Evolutionary conservation across 2,888 invertebrate species (phyloP), one percentile per base, ranked within the genome.

Genomic region (Leptopilina syphax): DNA sequence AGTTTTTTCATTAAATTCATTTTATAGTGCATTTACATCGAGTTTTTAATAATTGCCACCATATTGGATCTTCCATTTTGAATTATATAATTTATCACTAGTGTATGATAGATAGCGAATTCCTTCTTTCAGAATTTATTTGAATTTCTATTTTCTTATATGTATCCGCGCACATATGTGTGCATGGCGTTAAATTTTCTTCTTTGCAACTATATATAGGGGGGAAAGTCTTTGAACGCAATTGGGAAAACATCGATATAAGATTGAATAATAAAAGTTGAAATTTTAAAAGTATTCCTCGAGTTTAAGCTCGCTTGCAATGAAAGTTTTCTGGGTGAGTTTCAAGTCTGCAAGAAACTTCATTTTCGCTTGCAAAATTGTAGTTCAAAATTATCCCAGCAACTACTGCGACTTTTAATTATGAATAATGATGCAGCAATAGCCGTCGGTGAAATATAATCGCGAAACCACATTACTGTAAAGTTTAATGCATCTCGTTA

Each of bases 401-500:
- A 78, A 76, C 79, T 77, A 70, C 77, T 79, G 78, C 78, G 81
- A 81, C 82, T 82, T 82, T 82, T 81, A 80, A 82, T 82, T 81
- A 79, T 82, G 82, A 82, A 81, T 82, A 82, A 82, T 77, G 79
- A 80, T 77, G 60, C 76, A 76, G 73, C 57, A 67, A 81, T 65
- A 66, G 73, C 76, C 65, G 60, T 68, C 50, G 65, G 77, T 77
- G 50, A 18, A 76, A 81, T 81, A 79, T 81, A 79, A 78, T 80
- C 65, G 70, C 63, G 70, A 81, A 82, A 82, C 57, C 57, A 73
- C 57, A 73, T 73, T 73, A 73, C 57, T 60, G 73, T 73, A 57
- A 73, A 73, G 79, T 80, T 82, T 79, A 80, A 80, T 77, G 77
- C 79, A 54, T 60, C 57, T 73, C 57, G 73, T 73, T 73, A 41